Base-by-base conservation (phyloP, 2,888 invertebrate genomes). In the Trimorus sp. region DNA sequence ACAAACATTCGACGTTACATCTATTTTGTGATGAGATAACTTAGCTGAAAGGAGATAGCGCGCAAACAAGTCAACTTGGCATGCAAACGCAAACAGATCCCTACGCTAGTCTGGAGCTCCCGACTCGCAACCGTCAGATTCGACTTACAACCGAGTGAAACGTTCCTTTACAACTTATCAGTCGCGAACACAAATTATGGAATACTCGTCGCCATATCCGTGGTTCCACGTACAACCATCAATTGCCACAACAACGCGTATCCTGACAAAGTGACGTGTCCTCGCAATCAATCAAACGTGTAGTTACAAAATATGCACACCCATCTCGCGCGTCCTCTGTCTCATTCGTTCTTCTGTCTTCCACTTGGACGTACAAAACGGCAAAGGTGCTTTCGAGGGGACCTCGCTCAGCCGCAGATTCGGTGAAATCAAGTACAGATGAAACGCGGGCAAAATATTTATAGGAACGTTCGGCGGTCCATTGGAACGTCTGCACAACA, bases 1-100 rank as follows among this genome's bases (percentile, higher is more conserved):
- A 79, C 49, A 74, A 79, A 79, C 79, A 74, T 79, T 79, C 69
- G 79, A 74, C 79, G 74, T 79, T 74, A 74, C 69, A 65, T 62
- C 62, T 73, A 45, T 66, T 53, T 11, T 26, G 26, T 3, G 26
- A 26, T 26, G 26, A 26, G 26, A 26, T 26, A 26, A 26, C 26
- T 26, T 26, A 26, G 26, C 26, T 53, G 7, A 48, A 54, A 63
- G 26, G 8, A 54, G 49, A 38, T 42, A 12, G 54, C 37, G 54
- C 37, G 51, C 8, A 58, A 65, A 45, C 26, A 45, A 45, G n/a
- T 51, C 4, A 37, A 56, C 40, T 9, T 38, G 15, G 15, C 12
- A 12, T 59, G n/a, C 40, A 60, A 38, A 26, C 45, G n/a, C 40
- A 60, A 38, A 26, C 45, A 45, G 16, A 26, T 7, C 7, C 38